Evolutionary conservation across 2,113 vertebrate genomes (phyloP), one percentile per base, ranked within the genome.

Genomic region (Esox niger): DNA sequence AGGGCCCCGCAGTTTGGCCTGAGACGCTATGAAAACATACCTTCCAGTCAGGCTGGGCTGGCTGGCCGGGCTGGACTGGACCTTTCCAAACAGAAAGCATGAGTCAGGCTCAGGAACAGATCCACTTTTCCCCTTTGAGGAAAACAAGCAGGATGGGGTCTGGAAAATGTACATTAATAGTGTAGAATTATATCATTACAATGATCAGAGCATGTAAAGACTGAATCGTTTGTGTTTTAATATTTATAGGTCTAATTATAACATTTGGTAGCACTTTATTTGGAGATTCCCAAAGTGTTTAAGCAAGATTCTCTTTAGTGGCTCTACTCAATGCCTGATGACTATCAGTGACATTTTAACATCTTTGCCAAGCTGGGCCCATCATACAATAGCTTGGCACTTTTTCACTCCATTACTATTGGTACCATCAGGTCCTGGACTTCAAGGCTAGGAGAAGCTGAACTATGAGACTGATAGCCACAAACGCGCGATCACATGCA

Each of bases 51-150:
- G 82, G 66, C 78, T 75, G 66, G 74, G 6, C 47, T 2, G 15
- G 38, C 78, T 75, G 66, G 74, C 17, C 47, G 4, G 15, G 38
- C 15, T 43, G 78, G 77, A 87, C 81, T 79, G 80, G 82, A 82
- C 85, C 77, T 87, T 75, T 87, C 76, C 79, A 84, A 84, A 88
- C 87, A 89, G 87, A 88, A 90, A 88, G 58, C 84, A 87, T 88
- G 88, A 90, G 83, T 91, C 89, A 90, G 85, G 74, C 84, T 67
- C 58, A 82, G 85, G 80, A 88, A 82, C 79, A 69, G 46, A 73
- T 85, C 84, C 88, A 82, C 52, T 66, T 73, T 81, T 71, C 76
- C 20, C 20, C 59, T n/a, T 58, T 15, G 73, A 77, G 77, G 70
- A 79, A 77, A 87, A 80, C 83, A 78, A 86, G 78, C 74, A 81